Conservation (phyloP, 2,113 vertebrate genomes). For the Nycticebus coucang region DNA sequence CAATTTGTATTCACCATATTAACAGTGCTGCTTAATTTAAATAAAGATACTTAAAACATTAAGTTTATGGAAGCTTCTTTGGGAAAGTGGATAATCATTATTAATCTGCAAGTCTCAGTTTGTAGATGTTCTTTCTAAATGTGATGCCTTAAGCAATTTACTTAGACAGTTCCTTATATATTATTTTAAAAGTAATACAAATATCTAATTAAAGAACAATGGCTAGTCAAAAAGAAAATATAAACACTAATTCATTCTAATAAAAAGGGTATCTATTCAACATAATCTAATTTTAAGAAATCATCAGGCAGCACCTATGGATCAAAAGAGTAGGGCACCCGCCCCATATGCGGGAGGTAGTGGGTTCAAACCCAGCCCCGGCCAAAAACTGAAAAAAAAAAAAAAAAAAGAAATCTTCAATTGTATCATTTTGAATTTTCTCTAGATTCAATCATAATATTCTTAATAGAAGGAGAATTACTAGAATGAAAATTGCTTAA, state of each 20-base stretch:
- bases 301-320: not conserved
- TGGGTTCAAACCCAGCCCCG: too few relatives aligned
- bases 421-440: conserved; percentile 55
- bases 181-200: not conserved
- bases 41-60: conserved; percentile 21
- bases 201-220: not conserved
- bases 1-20: not conserved
- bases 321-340: too few relatives aligned
- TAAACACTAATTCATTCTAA: not conserved
- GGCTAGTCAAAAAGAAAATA: not conserved
- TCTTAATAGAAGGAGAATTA: conserved; percentile 21
- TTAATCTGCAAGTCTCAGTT: not conserved
- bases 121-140: not conserved
- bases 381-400: too few relatives aligned
- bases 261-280: not conserved
- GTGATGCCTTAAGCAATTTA: not conserved
- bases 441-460: conserved; percentile 5
- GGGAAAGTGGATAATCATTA: not conserved
- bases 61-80: not conserved
- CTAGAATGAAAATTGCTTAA: conserved; percentile 4
- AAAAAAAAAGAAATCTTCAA: not conserved
- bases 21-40: conserved; percentile 44
- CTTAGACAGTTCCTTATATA: not conserved
- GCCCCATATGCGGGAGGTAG: too few relatives aligned
- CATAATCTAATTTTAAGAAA: not conserved